These are phyloP conservation scores for Merodon equestris DNA, from an alignment of 2,888 invertebrate species.

Conservation along the genomic window DNA sequence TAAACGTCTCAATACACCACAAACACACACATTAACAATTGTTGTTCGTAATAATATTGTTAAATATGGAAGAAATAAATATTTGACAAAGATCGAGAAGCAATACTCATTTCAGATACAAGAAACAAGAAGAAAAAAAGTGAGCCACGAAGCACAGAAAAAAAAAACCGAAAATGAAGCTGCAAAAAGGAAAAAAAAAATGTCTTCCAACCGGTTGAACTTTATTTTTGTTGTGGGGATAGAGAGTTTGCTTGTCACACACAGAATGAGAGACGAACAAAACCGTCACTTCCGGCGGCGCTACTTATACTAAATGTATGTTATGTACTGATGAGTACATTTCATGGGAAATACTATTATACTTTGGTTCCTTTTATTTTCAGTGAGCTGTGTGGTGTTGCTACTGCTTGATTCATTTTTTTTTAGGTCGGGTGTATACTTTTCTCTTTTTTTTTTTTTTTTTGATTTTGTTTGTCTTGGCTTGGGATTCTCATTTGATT, in stretches of 20 bases:
- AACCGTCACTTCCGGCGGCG: constrained; percentile 79
- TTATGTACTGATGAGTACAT: constrained; percentile 69
- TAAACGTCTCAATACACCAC: constrained; percentile 3
- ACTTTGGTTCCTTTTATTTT: constrained; percentile 67
- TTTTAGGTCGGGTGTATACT: constrained; percentile 34
- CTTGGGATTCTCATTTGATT: constrained; percentile 57
- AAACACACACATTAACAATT: constrained; percentile 52
- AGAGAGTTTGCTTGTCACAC: constrained; percentile 60
- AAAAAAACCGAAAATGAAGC: background rate
- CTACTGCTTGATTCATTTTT: constrained; percentile 47
- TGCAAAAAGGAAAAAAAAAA: constrained; percentile 11
- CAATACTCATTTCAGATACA: constrained; percentile 34
- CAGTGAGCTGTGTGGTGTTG: constrained; percentile 59
- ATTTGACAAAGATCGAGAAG: constrained; percentile 27
- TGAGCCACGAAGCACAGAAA: background rate
- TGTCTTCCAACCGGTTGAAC: constrained; percentile 59
- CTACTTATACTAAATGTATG: constrained; percentile 77
- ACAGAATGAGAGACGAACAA: constrained; percentile 70
- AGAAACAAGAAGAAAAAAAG: constrained; percentile 10
- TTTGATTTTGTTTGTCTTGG: background rate
- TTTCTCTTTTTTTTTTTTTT: constrained; percentile 17
- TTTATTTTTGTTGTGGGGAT: constrained; percentile 50
- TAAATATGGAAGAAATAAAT: constrained; percentile 55
- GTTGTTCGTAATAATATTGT: constrained; percentile 53
- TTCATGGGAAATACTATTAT: constrained; percentile 69